Evolutionary conservation across 1,140 invertebrate genomes (phyloP), one percentile per base, ranked within the genome.

Genomic region (Drosophila fuyamai): DNA sequence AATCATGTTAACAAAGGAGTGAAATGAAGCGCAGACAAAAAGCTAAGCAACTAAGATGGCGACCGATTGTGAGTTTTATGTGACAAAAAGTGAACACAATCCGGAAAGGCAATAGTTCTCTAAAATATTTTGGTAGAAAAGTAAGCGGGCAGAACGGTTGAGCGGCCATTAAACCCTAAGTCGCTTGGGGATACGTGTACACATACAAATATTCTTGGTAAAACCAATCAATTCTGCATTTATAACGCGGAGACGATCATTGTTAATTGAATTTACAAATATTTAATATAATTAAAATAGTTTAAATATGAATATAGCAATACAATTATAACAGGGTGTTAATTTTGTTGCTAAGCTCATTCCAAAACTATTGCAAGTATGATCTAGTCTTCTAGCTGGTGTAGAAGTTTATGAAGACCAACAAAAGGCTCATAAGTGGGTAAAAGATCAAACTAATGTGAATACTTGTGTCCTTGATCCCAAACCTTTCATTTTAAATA

Each of bases 1-100:
- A 79, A 73, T 86, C 76, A 62, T 60, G 58, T 78, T 86, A 77
- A 86, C 68, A 86, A 81, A 75, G 70, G 70, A 76, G 78, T 79
- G 51, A 85, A 86, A 79, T 81, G 63, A 76, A 65, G 59, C 58
- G 56, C 62, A 70, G 58, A 76, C 62, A 73, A 79, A 83, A 83
- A 63, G 61, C 44, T 55, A 78, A 68, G n/a, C 67, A 50, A 63
- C 47, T 41, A 51, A 86, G 63, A 72, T 76, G 74, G 63, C 56
- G 41, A 71, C 81, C 55, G 68, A 78, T 65, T 79, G 58, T 57
- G 65, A 71, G 59, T 43, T 51, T 59, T 43, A 53, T 56, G 50
- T 70, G 46, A 74, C 53, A 74, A 47, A 62, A 72, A 61, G 40
- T 73, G 56, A 60, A 38, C 53, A 53, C 13, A 55, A 32, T 8